Conservation (phyloP, 2,797 vertebrate species). For the Heliangelus exortis region DNA sequence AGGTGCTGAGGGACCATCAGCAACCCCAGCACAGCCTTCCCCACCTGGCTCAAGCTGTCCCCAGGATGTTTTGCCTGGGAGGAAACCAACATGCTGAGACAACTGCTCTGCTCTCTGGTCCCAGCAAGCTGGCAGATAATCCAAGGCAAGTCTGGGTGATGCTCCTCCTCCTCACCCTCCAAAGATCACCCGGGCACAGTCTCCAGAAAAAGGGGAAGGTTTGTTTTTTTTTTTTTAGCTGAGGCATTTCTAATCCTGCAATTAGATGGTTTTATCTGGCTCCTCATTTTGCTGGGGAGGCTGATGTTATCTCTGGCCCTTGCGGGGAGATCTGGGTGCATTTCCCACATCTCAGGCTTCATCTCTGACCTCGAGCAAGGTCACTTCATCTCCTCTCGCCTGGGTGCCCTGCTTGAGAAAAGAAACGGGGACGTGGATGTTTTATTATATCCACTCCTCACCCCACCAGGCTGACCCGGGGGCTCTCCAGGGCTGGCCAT, state of each 20-base stretch:
- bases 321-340: not conserved
- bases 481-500: not conserved
- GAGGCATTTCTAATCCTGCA: not conserved
- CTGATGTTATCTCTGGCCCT: not conserved
- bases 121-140: not conserved
- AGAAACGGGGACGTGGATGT: not conserved
- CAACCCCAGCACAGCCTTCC: not conserved
- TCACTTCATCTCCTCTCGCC: not conserved
- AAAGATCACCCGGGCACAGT: not conserved
- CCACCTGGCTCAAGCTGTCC: not conserved
- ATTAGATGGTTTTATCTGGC: not conserved
- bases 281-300: not conserved
- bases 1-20: not conserved
- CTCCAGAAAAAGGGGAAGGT: not conserved
- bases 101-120: not conserved
- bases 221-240: not conserved
- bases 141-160: not conserved
- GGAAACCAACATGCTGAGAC: not conserved
- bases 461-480: fast-evolving
- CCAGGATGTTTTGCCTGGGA: not conserved
- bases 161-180: not conserved
- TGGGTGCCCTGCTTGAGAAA: not conserved
- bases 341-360: not conserved
- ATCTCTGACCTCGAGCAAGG: not conserved
- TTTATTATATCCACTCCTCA: not conserved